These are phyloP conservation scores for Ecliptopera silaceata DNA, from an alignment of 2,888 invertebrate genomes.

Conservation along the genomic window DNA sequence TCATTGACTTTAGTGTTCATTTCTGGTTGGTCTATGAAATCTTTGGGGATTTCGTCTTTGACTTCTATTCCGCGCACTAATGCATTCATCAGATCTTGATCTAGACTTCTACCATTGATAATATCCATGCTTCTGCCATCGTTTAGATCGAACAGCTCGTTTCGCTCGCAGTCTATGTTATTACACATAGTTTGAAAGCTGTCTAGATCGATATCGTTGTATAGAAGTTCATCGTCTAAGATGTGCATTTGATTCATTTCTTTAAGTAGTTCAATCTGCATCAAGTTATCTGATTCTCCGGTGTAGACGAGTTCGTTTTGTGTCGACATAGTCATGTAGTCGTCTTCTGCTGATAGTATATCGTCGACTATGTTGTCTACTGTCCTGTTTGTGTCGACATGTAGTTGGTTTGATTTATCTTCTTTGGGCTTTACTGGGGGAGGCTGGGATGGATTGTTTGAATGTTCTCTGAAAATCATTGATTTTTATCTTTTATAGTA, in stretches of 20 bases:
- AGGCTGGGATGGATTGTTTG: constrained; percentile 39
- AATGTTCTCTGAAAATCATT: constrained; percentile 50
- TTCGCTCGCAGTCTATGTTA: constrained; percentile 62
- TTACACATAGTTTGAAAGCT: constrained; percentile 69
- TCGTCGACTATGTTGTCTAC: constrained; percentile 76
- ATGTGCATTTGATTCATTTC: constrained; percentile 72
- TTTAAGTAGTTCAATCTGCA: constrained; percentile 73
- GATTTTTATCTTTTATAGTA: no score
- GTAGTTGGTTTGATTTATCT: constrained; percentile 40
- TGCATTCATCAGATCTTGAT: constrained; percentile 58
- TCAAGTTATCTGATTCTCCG: constrained; percentile 57
- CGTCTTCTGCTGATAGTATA: constrained; percentile 73
- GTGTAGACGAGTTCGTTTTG: constrained; percentile 49
- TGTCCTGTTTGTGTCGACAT: constrained; percentile 47
- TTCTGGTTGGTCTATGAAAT: constrained; percentile 58
- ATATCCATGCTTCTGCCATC: constrained; percentile 58
- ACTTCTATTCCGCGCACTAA: constrained; percentile 43
- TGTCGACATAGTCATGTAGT: constrained; percentile 67
- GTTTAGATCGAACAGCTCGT: constrained; percentile 64
- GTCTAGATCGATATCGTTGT: constrained; percentile 74
- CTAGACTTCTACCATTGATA: constrained; percentile 17
- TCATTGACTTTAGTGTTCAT: constrained; percentile 43
- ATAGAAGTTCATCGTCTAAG: constrained; percentile 70
- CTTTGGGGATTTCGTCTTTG: constrained; percentile 65
- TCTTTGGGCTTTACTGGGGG: constrained; percentile 43